Base-by-base conservation (phyloP, 2,888 invertebrate species). In the Hirtodrosophila confusa region DNA sequence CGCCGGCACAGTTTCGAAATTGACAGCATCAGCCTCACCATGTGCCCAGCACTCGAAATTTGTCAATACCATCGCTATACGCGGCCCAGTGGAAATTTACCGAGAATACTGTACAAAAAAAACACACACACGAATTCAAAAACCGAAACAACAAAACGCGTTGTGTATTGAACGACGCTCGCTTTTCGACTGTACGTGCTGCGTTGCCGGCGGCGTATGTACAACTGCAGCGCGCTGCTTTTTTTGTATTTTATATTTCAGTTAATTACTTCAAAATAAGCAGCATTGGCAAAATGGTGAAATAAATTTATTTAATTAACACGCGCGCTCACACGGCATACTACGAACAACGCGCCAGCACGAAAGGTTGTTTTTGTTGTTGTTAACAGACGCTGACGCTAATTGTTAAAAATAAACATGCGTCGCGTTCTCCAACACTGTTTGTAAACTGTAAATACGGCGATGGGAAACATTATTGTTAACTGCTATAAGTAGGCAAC, bases 41-140 rank as follows among this genome's bases (percentile, higher is more conserved):
- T 90, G 86, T 72, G 90, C 90, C 90, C 91, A 90, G 69, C 88
- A 89, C 78, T 90, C 91, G 62, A 90, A 88, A 85, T 89, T 90
- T 24, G 90, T 91, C 66, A 90, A 80, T 56, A 90, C 90, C 90
- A 90, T 90, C 31, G 31, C 9, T 11, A 47, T 41, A 11, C 17
- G 45, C 11, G 48, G 54, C 51, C 71, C 63, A 75, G 56, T 88
- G 88, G 87, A 88, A 88, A 80, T 75, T 88, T 82, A 67, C 88
- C 87, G 72, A 78, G 75, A 75, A 55, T 47, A 48, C 43, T 62
- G 49, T 62, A 53, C 43, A 8, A 44, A 57, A 41, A 36, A 37
- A 56, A 58, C 48, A 44, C 55, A 5, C 43, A 43, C 35, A 11
- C 23, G 40, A 57, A 40, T 36, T 35, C 17, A 45, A 36, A 56